Evolutionary conservation across 2,797 vertebrate genomes (phyloP), one percentile per base, ranked within the genome.

Genomic region (Brachymystax lenok): DNA sequence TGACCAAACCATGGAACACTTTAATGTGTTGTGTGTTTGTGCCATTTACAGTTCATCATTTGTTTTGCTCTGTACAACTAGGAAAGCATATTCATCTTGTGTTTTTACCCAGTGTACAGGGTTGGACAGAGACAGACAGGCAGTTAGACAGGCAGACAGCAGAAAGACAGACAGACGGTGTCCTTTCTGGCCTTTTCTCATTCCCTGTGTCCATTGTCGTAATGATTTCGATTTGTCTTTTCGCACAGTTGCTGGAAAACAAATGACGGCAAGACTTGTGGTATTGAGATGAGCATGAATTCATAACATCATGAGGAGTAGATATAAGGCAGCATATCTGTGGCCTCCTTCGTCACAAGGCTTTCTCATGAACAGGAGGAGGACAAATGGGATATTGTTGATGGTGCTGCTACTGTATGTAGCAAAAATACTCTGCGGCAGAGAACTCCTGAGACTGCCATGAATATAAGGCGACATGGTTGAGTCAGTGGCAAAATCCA

Each of bases 281-380:
- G 28, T 5, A 30, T 21, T 27, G 64, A 13, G n/a, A 69, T 46
- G 10, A 69, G 13, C n/a, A 13, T 66, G 24, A 66, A 50, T n/a
- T 10, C 64, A 66, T 8, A 69, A 40, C 68, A n/a, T 21, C 68
- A 40, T 35, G 66, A 40, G 54, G 67, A 51, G 68, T 63, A 40
- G 76, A 77, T 81, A 61, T 74, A 71, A 81, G 72, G 74, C 76
- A 71, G 73, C 68, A 56, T 74, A 51, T 73, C 73, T 40, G 13
- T 67, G 40, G 3, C 19, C 64, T 59, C 68, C 64, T 84, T 12
- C 19, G 3, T 21, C 61, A 70, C 5, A 40, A 12, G 33, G 12
- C 4, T 46, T 40, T 70, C n/a, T 70, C n/a, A 14, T 14, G 69
- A 46, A 46, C 7, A 70, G 40, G 35, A 40, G n/a, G 21, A 24